Percentiles rank a stretch among this genome's conserved stretches.
Evolutionary conservation across 2,888 invertebrate genomes (phyloP).

Genomic region (Ceramica pisi): DNA sequence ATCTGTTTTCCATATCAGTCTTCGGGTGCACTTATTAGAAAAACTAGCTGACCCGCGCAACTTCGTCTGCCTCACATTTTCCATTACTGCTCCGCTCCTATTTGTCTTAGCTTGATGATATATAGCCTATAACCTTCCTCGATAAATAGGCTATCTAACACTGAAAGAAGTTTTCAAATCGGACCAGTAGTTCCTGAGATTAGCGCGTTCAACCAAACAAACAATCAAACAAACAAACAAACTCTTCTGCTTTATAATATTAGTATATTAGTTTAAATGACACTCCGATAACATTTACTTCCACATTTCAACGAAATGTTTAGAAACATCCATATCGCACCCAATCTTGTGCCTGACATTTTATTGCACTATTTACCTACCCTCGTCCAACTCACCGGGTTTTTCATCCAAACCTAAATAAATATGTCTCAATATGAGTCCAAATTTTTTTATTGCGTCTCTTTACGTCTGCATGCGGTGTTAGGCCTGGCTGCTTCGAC

Average conservation of each 20-base stretch:
- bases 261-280: too few relatives aligned
- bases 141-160: too few relatives aligned
- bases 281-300: not conserved
- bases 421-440: conserved; percentile 41
- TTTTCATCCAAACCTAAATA: conserved; percentile 53
- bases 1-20: not conserved
- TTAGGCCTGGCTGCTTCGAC: conserved; percentile 49
- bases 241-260: too few relatives aligned
- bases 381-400: conserved; percentile 10
- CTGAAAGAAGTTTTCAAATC: too few relatives aligned
- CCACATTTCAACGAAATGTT: conserved; percentile 27
- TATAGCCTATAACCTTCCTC: too few relatives aligned
- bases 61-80: too few relatives aligned
- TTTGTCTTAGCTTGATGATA: too few relatives aligned
- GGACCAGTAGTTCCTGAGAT: too few relatives aligned
- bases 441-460: conserved; percentile 31
- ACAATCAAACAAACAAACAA: too few relatives aligned
- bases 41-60: too few relatives aligned
- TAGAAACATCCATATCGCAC: conserved; percentile 34
- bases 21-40: not conserved
- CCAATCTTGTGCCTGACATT: conserved; percentile 34
- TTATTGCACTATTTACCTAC: conserved; percentile 43
- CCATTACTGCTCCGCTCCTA: too few relatives aligned
- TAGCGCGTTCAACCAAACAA: too few relatives aligned
- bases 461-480: conserved; percentile 39